These are phyloP conservation scores for Apeira syringaria DNA, from an alignment of 2,888 invertebrate genomes.

Conservation along the genomic window DNA sequence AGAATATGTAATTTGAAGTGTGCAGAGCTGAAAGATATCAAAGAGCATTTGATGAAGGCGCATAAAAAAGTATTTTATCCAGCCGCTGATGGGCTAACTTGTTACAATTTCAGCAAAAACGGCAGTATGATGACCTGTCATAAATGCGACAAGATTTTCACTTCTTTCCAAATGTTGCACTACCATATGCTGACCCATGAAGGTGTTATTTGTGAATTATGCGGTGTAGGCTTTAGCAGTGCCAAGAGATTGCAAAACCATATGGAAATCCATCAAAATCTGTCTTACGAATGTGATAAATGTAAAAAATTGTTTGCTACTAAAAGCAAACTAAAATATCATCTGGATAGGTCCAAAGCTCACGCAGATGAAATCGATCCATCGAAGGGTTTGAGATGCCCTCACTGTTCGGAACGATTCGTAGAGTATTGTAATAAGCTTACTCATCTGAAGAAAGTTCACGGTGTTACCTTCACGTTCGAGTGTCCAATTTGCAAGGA, in stretches of 20 bases:
- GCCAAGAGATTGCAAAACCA: neutral
- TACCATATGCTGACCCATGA: neutral
- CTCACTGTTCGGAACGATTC: neutral
- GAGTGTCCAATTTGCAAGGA: neutral
- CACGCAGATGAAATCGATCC: neutral
- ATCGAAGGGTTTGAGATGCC: neutral
- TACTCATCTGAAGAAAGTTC: neutral
- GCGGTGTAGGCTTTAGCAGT: conserved; percentile 23
- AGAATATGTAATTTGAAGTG: conserved; percentile 30
- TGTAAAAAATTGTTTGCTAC: neutral
- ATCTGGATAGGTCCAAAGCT: neutral
- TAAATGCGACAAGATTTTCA: neutral
- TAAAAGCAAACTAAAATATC: neutral
- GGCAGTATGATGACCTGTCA: neutral
- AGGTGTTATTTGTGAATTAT: conserved; percentile 70
- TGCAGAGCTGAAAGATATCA: conserved; percentile 27
- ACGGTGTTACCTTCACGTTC: neutral
- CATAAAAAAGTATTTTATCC: conserved; percentile 32
- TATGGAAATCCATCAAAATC: neutral
- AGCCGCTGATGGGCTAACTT: conserved; percentile 35
- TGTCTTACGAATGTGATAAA: neutral
- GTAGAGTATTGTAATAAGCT: neutral
- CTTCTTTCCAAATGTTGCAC: neutral
- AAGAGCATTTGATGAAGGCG: conserved; percentile 27
- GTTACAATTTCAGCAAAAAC: neutral